Evolutionary conservation across 35 echinoderm and acorn worm genomes (phyloP).

Genomic region (Patiria miniata): DNA sequence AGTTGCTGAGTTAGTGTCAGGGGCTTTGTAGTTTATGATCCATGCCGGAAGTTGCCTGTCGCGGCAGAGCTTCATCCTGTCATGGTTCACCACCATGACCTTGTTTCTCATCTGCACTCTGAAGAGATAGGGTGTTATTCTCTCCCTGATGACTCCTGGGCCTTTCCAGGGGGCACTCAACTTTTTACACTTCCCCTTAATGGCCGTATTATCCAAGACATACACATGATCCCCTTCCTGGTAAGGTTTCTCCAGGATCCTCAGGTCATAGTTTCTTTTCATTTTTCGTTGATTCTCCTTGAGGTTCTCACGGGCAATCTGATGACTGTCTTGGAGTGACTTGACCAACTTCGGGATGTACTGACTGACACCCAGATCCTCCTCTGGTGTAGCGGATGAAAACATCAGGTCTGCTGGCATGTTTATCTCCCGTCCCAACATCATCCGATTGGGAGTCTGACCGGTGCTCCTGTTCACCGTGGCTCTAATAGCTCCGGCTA

Average conservation of each 20-base stretch:
- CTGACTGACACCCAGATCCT: neutral
- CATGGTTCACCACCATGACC: constrained; percentile 43
- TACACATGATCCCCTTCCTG: constrained; percentile 48
- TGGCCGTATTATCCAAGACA: constrained; percentile 24
- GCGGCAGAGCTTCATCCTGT: constrained; percentile 46
- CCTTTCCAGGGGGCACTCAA: constrained; percentile 54
- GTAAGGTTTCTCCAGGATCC: neutral
- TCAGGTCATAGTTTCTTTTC: constrained; percentile 58
- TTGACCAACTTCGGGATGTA: neutral
- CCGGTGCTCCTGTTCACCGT: constrained; percentile 68
- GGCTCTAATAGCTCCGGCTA: constrained; percentile 38
- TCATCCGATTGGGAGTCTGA: constrained; percentile 41
- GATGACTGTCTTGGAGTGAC: constrained; percentile 19
- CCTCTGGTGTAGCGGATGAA: neutral
- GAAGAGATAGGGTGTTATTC: constrained; percentile 44
- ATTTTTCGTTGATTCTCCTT: constrained; percentile 32
- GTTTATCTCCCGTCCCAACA: constrained; percentile 57
- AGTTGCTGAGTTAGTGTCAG: neutral
- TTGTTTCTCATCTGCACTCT: constrained; percentile 32
- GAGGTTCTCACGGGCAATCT: constrained; percentile 28
- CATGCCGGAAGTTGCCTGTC: neutral
- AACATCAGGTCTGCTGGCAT: constrained; percentile 60
- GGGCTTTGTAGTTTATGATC: neutral
- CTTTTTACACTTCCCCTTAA: constrained; percentile 54
- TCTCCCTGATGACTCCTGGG: constrained; percentile 42